Evolutionary conservation across 2,888 invertebrate species (phyloP), one percentile per base, ranked within the genome.

Genomic region (Panopea generosa): DNA sequence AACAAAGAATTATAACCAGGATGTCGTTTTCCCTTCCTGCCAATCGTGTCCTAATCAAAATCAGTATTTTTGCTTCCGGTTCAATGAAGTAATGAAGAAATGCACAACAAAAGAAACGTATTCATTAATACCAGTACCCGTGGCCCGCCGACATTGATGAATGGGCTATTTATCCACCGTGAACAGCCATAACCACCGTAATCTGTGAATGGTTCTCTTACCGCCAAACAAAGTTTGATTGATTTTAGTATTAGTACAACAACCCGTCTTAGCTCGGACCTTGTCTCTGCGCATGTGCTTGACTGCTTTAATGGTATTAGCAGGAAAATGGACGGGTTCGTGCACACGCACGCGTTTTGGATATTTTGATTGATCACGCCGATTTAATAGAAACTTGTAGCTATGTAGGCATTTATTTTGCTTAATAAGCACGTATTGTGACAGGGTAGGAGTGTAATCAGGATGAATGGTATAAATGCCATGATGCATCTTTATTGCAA

Each of bases 161-260:
- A 74, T 69, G 68, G 18, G 18, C 27, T 74, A 63, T 74, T 69
- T 69, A 74, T 74, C 68, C 60, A 59, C 63, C 74, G 63, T 68
- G 60, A 73, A 65, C 7, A 14, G 4, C 53, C 29, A 53, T 53
- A 53, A 53, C 49, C 49, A 43, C 47, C 49, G 20, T 45, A 20
- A 29, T 57, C 29, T 22, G 14, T 2, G 47, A 33, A 26, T 29
- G n/a, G 9, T 16, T 33, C 47, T 47, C 40, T 20, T 22, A 24
- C n/a, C 20, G 22, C 50, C 57, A 57, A 18, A n/a, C 57, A n/a
- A 18, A 6, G 40, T 11, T 57, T 29, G 38, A 33, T 33, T 38
- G 27, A 33, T 38, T 33, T 9, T 14, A 16, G 43, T 40, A 38
- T n/a, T 57, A 33, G 9, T 38, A 18, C 29, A 38, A 20, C 20